These are phyloP conservation scores for Sminthurides aquaticus DNA, from an alignment of 2,888 invertebrate genomes.

Conservation along the genomic window DNA sequence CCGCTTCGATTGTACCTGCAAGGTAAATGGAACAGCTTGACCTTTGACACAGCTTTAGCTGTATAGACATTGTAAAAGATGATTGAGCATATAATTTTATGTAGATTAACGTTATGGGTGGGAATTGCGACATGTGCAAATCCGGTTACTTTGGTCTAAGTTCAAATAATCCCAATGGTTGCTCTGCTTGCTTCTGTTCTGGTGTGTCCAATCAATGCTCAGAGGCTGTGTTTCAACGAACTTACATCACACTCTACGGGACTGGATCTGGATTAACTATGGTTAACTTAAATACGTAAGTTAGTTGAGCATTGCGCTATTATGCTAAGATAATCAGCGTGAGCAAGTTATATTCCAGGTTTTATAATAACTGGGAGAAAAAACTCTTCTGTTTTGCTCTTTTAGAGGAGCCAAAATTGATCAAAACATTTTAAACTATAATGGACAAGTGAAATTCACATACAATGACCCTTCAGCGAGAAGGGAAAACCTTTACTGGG, in stretches of 20 bases:
- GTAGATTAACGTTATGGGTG: conserved; percentile 17
- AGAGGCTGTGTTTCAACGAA: neutral
- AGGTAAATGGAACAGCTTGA: neutral
- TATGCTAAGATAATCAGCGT: too few relatives aligned
- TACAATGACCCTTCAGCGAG: neutral
- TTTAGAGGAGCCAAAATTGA: neutral
- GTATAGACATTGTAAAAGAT: neutral
- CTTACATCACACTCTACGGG: neutral
- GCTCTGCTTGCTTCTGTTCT: conserved; percentile 17
- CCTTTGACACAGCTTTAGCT: neutral
- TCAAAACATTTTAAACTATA: neutral
- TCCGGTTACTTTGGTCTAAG: conserved; percentile 16
- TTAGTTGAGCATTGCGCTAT: too few relatives aligned
- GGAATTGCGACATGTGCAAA: conserved; percentile 11
- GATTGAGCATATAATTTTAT: too few relatives aligned
- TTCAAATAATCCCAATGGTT: conserved; percentile 5
- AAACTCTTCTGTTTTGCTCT: too few relatives aligned
- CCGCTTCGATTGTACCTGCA: neutral
- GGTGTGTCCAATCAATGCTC: conserved; percentile 7
- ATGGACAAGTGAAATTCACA: neutral
- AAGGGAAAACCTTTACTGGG: neutral
- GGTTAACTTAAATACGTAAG: neutral
- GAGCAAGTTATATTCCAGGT: too few relatives aligned
- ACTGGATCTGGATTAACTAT: neutral
- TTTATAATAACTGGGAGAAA: too few relatives aligned